Evolutionary conservation across 2,113 vertebrate species (phyloP), one percentile per base, ranked within the genome.

Genomic region (Notiomystis cincta): DNA sequence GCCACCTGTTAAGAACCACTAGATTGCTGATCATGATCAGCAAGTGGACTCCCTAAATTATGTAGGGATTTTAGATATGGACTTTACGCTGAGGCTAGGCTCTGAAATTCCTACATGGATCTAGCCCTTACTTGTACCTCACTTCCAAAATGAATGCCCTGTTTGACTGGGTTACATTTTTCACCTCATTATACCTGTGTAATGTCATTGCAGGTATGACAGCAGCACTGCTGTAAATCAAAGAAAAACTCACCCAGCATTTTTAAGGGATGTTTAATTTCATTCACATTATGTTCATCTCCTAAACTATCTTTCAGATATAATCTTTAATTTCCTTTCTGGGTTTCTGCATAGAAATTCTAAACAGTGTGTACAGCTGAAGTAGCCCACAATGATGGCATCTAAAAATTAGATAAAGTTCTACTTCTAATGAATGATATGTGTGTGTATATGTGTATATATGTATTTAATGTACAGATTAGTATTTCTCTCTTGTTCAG

Each of bases 291-390:
- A 87, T 70, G 33, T 66, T 91, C 7, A 35, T 69, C 9, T 93
- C 94, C 90, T 82, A 70, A 89, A 71, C 35, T 80, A 25, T 24
- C 88, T 95, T 87, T 85, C 47, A 85, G 75, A 88, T 87, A 80
- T 25, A 85, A 90, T 96, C 84, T 96, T 93, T 90, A 72, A 96
- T 96, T 95, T 95, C 82, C 79, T 87, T 17, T 91, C 58, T 93
- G 54, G 8, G 10, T 65, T 80, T 47, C 66, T 77, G 31, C 37
- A 82, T 25, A 91, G 50, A 87, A 79, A 82, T 94, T 66, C 24
- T 82, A 47, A 82, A 50, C 33, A 73, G 17, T 23, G 20, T 40
- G 33, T 71, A 44, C 23, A 11, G 51, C 17, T 73, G 58, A 62
- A 76, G n/a, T 14, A 69, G 40, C 28, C 35, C 50, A 69, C 28